Conservation (phyloP, 2,797 vertebrate genomes). For the Melanotaenia maccullochi region DNA sequence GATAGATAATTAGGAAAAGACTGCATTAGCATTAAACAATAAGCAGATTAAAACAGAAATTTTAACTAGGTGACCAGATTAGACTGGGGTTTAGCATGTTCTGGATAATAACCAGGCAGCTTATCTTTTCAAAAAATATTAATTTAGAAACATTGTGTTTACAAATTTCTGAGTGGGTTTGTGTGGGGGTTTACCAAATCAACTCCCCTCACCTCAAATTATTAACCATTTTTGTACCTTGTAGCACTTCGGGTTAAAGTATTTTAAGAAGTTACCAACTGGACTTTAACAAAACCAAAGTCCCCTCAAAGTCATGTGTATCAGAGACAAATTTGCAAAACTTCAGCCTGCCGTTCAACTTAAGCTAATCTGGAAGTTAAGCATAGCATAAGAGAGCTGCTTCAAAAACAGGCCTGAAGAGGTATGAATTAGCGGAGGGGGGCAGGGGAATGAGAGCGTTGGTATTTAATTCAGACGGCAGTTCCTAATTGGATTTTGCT, state of each 20-base stretch:
- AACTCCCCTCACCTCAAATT: no score
- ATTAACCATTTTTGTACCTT: not conserved
- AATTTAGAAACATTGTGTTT: not conserved
- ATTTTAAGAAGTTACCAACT: not conserved
- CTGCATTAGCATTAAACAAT: not conserved
- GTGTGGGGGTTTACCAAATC: no score
- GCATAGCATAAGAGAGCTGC: constrained; percentile 30
- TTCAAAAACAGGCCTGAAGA: constrained; percentile 62
- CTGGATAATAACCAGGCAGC: not conserved
- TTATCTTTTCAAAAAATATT: not conserved
- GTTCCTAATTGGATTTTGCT: constrained; percentile 79
- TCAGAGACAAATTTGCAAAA: constrained; percentile 24
- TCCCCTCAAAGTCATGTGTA: constrained; percentile 32
- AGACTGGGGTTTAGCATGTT: not conserved
- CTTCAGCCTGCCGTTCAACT: constrained; percentile 32
- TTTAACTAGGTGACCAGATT: not conserved
- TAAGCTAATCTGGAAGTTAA: constrained; percentile 45
- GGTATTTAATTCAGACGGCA: constrained; percentile 69
- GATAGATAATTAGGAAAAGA: not conserved
- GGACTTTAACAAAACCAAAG: constrained; percentile 17
- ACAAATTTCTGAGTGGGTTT: not conserved
- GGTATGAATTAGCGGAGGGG: constrained; percentile 50
- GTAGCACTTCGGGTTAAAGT: not conserved
- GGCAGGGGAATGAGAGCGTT: constrained; percentile 32
- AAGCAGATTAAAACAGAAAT: not conserved